Base-by-base conservation (phyloP, 2,888 invertebrate genomes). In the Molanna angustata region DNA sequence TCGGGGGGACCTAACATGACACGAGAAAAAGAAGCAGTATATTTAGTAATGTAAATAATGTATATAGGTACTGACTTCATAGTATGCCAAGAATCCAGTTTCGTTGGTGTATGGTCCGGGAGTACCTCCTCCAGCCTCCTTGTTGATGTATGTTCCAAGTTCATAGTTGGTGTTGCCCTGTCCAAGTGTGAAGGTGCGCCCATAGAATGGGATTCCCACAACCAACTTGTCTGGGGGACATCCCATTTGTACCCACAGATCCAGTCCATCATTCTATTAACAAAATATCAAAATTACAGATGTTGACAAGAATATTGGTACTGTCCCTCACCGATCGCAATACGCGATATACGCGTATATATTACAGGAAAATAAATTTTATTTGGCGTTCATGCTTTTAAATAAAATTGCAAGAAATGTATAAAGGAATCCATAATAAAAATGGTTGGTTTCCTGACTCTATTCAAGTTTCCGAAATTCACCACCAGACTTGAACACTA, bases 191-290 rank as follows among this genome's bases (percentile, higher is more conserved):
- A 84, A 94, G 1, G 89, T 86, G 47, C 93, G 82, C 0, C 93
- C 94, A 67, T 94, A 94, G 73, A 93, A 91, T 0, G 94, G 93
- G 46, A 93, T 82, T 13, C 94, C 94, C 1, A 94, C 90, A 1
- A 94, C 85, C 32, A 94, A 72, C 69, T 93, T 93, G 68, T 91
- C 87, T 1, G 88, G 83, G 0, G 90, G 87, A 61, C 94, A 93
- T 2, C 94, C 94, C 73, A 87, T 88, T 62, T 90, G 86, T 61
- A 90, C 92, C 94, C 94, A 94, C 14, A 94, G 73, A 54, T 84
- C 80, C 13, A 93, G 77, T 20, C 94, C 94, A 64, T 94, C 94
- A 64, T 92, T 88, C 92, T 93, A 63, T 52, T 71, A 70, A 13
- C 13, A 9, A 33, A 37, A 37, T 37, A 6, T n/a, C 4, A 3